Conservation (phyloP, 2,113 vertebrate species). For the Heloderma charlesbogerti region DNA sequence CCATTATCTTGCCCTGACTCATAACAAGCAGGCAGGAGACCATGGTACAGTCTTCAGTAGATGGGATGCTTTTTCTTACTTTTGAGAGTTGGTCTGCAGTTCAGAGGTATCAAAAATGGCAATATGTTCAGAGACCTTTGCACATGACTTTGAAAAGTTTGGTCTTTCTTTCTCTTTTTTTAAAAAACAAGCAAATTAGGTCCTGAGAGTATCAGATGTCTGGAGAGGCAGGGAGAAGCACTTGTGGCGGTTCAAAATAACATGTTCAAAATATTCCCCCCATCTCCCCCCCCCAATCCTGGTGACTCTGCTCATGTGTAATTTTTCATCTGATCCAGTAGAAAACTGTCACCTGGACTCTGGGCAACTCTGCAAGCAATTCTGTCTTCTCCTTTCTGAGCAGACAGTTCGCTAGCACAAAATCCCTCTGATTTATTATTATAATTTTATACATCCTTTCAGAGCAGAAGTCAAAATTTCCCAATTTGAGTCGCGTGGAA, state of each 20-base stretch:
- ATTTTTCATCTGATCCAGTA: no score
- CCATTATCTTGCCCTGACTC: neutral
- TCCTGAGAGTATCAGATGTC: neutral
- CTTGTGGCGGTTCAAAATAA: no score
- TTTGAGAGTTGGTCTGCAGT: neutral
- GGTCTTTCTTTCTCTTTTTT: neutral
- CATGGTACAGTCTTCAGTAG: neutral
- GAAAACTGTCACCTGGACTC: neutral
- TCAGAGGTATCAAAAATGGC: no score
- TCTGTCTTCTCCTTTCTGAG: neutral
- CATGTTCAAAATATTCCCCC: no score
- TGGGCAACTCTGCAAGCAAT: neutral
- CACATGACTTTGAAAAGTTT: neutral
- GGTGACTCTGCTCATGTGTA: neutral
- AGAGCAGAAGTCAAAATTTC: neutral
- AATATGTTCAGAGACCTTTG: neutral
- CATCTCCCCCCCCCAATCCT: neutral
- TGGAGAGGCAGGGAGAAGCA: neutral
- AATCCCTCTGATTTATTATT: neutral
- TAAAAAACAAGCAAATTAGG: neutral
- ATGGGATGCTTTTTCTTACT: neutral
- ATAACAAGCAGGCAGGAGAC: neutral
- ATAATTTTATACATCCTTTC: neutral
- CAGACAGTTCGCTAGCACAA: neutral
- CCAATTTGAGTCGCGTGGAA: neutral